Percentiles rank a stretch among this genome's conserved stretches.
phyloP scores from a whole-genome alignment of 2,797 vertebrate genomes.

The Xiphophorus birchmanni region DNA sequence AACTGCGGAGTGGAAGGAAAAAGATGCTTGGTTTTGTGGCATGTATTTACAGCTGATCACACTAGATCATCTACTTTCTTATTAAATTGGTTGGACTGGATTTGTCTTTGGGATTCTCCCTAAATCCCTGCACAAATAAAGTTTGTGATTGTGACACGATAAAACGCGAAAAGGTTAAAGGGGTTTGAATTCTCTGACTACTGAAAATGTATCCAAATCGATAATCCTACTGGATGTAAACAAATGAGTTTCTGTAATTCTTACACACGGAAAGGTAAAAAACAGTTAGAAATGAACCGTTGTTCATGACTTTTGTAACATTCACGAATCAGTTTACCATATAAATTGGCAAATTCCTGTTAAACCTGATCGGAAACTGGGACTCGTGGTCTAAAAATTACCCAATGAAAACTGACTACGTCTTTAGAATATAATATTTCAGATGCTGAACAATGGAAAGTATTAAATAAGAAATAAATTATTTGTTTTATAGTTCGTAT shows the following conservation, averaged over 20 bases:
- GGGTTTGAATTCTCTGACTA: no score
- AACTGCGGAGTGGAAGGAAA: background rate
- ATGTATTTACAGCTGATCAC: background rate
- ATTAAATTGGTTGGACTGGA: background rate
- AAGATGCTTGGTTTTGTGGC: background rate
- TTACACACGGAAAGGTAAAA: background rate
- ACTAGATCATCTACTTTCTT: background rate
- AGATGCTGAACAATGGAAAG: background rate
- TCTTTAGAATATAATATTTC: background rate
- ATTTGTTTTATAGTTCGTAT: background rate
- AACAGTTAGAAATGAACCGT: background rate
- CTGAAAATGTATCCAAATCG: no score
- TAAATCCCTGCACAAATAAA: background rate
- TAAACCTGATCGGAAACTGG: background rate
- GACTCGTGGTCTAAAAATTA: background rate
- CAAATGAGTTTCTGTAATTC: background rate
- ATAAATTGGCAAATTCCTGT: background rate
- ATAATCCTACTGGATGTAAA: background rate
- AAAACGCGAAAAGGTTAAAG: background rate
- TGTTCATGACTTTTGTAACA: background rate
- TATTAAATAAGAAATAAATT: background rate
- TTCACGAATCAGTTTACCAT: background rate
- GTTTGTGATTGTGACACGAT: background rate
- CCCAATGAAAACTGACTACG: background rate
- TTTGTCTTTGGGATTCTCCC: background rate